phyloP scores from a whole-genome alignment of 2,113 vertebrate genomes.

The Panthera leo region DNA sequence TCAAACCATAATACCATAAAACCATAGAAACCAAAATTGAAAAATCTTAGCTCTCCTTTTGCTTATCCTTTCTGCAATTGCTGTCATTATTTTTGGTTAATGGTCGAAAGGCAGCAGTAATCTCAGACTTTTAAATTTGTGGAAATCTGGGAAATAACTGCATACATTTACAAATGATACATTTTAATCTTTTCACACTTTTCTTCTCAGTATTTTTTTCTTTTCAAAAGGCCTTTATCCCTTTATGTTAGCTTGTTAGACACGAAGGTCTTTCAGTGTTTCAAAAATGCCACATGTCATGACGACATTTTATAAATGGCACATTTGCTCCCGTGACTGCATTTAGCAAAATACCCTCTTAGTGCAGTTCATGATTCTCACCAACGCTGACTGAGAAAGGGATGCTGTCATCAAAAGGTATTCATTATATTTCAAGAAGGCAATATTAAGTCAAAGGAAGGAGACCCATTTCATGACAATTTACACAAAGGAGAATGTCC shows the following conservation, averaged over 20 bases:
- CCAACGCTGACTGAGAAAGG: background rate
- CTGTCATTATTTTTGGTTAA: slow-evolving; percentile 6
- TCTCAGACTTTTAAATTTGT: slow-evolving; percentile 1
- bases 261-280: background rate
- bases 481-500: slow-evolving; percentile 37
- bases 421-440: slow-evolving; percentile 47
- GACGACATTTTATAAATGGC: background rate
- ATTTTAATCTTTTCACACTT: background rate
- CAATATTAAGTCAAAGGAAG: slow-evolving; percentile 34
- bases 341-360: slow-evolving; percentile 25
- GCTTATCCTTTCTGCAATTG: background rate
- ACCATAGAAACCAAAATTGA: background rate
- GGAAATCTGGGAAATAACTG: background rate
- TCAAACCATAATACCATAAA: background rate
- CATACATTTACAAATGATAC: background rate
- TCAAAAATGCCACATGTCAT: slow-evolving; percentile 24
- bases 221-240: background rate
- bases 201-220: slow-evolving; percentile 4
- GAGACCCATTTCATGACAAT: slow-evolving; percentile 28
- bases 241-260: slow-evolving; percentile 39
- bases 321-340: background rate
- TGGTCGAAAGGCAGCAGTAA: background rate
- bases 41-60: background rate
- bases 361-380: background rate
- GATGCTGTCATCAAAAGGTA: slow-evolving; percentile 43